Percentiles rank a stretch among this genome's conserved stretches.
phyloP scores from a whole-genome alignment of 2,888 invertebrate genomes.

The Diadromus collaris region DNA sequence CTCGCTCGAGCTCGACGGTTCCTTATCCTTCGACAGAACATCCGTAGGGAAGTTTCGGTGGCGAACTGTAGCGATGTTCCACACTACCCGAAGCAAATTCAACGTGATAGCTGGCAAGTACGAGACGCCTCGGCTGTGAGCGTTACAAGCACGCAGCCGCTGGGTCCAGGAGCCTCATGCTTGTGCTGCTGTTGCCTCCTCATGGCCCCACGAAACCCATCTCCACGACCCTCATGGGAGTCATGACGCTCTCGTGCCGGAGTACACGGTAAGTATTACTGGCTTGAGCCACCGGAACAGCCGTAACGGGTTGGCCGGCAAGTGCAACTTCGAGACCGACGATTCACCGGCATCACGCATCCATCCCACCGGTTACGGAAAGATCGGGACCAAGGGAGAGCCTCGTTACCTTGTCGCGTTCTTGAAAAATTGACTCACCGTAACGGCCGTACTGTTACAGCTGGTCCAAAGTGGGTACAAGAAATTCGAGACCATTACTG shows the following conservation, averaged over 20 bases:
- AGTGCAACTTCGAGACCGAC: conserved; percentile 57
- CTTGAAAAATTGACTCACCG: conserved; percentile 47
- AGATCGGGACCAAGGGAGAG: conserved; percentile 20
- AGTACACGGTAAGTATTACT: conserved; percentile 57
- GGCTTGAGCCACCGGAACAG: conserved; percentile 52
- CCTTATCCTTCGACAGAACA: conserved; percentile 58
- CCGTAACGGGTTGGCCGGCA: conserved; percentile 56
- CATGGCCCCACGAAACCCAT: conserved; percentile 54
- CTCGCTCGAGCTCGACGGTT: conserved; percentile 38
- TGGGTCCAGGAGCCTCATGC: conserved; percentile 27
- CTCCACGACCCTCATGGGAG: conserved; percentile 67
- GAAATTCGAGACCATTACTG: conserved; percentile 25
- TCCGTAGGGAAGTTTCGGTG: conserved; percentile 41
- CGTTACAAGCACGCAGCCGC: conserved; percentile 47
- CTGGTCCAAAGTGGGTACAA: conserved; percentile 5
- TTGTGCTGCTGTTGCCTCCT: conserved; percentile 42
- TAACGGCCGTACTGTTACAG: conserved; percentile 1
- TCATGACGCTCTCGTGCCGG: conserved; percentile 55
- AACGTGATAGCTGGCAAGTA: conserved; percentile 40
- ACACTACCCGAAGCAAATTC: conserved; percentile 18
- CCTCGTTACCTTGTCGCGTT: conserved; percentile 26
- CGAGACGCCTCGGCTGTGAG: conserved; percentile 42
- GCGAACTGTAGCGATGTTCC: conserved; percentile 22
- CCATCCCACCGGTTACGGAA: conserved; percentile 16
- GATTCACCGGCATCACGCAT: conserved; percentile 45